Evolutionary conservation across 2,888 invertebrate species (phyloP).

Genomic region (Nemurella pictetii): DNA sequence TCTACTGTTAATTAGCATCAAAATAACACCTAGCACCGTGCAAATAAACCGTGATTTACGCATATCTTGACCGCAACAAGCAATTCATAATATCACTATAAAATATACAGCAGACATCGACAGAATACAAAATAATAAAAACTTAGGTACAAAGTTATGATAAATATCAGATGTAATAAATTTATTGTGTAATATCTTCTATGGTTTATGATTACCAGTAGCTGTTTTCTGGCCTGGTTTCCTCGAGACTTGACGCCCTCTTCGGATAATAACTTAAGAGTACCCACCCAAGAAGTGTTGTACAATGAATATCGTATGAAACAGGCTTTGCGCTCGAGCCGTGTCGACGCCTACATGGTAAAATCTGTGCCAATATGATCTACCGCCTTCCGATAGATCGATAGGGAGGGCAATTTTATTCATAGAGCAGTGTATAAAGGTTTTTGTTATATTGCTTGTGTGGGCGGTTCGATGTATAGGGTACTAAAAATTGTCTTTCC

Average conservation of each 20-base stretch:
- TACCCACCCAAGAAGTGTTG: background rate
- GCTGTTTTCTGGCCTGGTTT: background rate
- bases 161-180: background rate
- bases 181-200: background rate
- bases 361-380: too few species aligned
- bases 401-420: too few species aligned
- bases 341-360: too few species aligned
- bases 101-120: background rate
- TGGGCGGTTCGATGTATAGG: too few species aligned
- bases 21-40: background rate
- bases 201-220: background rate
- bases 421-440: too few species aligned
- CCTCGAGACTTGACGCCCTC: background rate
- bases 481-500: too few species aligned
- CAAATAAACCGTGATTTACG: background rate
- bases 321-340: too few species aligned
- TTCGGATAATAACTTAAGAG: background rate
- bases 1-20: background rate
- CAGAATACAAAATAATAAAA: background rate
- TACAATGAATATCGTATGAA: too few species aligned
- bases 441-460: too few species aligned
- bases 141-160: background rate
- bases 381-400: too few species aligned
- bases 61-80: background rate
- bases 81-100: background rate